These are phyloP conservation scores for Metacarcinus magister DNA, from an alignment of 2,888 invertebrate genomes.

Conservation along the genomic window DNA sequence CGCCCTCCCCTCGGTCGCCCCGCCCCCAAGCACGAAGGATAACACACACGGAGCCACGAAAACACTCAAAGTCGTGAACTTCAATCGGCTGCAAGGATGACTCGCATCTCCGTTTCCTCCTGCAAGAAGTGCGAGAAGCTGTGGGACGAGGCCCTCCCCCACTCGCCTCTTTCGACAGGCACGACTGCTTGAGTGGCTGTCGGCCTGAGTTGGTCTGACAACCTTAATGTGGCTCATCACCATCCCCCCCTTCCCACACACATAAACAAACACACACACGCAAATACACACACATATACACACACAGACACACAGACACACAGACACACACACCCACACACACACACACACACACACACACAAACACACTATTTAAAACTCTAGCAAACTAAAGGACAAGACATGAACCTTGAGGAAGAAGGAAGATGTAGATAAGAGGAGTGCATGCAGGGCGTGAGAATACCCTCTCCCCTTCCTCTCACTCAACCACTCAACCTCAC, in stretches of 20 bases:
- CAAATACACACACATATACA: slow-evolving; percentile 39
- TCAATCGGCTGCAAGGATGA: slow-evolving; percentile 58
- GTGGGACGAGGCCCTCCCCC: background rate
- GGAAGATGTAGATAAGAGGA: background rate
- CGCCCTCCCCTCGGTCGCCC: slow-evolving; percentile 37
- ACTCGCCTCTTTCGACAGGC: background rate
- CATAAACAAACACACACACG: slow-evolving; percentile 27
- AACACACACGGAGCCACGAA: slow-evolving; percentile 65
- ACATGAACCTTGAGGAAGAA: background rate
- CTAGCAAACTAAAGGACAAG: background rate
- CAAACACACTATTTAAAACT: background rate
- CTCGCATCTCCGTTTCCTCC: slow-evolving; percentile 32
- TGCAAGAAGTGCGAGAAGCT: background rate
- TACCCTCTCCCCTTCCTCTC: background rate
- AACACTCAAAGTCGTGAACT: slow-evolving; percentile 52
- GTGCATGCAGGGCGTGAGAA: slow-evolving; percentile 43
- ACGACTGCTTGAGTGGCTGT: slow-evolving; percentile 28
- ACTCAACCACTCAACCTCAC: background rate
- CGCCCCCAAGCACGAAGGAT: slow-evolving; percentile 52
- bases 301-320: background rate
- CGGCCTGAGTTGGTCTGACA: slow-evolving; percentile 20
- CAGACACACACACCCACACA: background rate
- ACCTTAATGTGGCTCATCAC: background rate
- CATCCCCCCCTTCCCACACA: background rate
- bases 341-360: background rate